Evolutionary conservation across 2,113 vertebrate genomes (phyloP), one percentile per base, ranked within the genome.

Genomic region (Mungos mungo): DNA sequence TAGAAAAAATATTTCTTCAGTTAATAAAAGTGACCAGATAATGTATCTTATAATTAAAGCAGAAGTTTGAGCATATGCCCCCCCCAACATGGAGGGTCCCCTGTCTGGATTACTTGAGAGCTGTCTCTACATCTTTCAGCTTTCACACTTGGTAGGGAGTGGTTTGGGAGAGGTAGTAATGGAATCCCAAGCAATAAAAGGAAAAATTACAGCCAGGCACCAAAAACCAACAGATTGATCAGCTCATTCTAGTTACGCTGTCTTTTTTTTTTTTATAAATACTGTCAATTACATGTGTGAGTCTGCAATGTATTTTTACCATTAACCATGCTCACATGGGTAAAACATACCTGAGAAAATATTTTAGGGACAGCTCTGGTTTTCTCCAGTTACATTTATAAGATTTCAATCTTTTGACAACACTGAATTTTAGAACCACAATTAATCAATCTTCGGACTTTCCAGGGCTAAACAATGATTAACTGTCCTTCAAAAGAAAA

Each of bases 391-490:
- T 85, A 5, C 54, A 90, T 47, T 92, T 66, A 7, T 45, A 96
- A 95, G 50, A 97, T 68, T 93, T 88, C 12, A 69, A 83, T 94
- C 65, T 97, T 93, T 72, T 96, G 66, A 71, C 92, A 96, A 91
- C 57, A 88, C 0, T 85, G 41, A 60, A 93, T 91, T 96, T 81
- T 81, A 76, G 66, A 88, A 57, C 57, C 69, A n/a, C 88, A 68
- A 38, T 6, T 80, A 94, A 95, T 83, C 93, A 90, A 93, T 88
- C 65, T 45, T 81, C 77, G 33, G 50, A 95, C 38, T 96, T 96
- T 15, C 57, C 50, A 90, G 27, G 38, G 31, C 54, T 95, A 94
- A 96, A 74, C 81, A 96, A 96, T 74, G 69, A 94, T n/a, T 94
- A 82, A 68, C 2, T 85, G 86, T 71, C 41, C 90, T 96, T 97